Conservation (phyloP, 2,888 invertebrate genomes). For the Tetranychus piercei region DNA sequence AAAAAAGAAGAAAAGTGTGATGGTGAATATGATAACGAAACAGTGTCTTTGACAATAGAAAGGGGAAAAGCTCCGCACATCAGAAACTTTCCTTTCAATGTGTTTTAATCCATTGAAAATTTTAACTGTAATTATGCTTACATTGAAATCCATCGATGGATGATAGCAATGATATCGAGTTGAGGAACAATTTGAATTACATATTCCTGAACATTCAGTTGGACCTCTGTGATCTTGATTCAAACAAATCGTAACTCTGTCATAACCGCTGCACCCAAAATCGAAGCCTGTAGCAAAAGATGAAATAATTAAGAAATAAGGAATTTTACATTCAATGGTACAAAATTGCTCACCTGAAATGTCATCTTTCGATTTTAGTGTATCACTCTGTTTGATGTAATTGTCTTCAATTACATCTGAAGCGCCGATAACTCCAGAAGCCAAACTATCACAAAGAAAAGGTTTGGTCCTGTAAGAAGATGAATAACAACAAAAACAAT, state of each 20-base stretch:
- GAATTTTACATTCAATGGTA: not conserved
- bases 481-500: not conserved
- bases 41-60: too few species aligned
- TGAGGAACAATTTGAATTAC: not conserved
- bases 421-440: not conserved
- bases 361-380: not conserved
- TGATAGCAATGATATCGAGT: conserved; percentile 8
- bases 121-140: not conserved
- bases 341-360: not conserved
- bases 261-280: not conserved
- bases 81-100: too few species aligned
- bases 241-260: not conserved
- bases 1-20: not conserved
- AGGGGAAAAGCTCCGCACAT: too few species aligned
- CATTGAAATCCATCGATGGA: not conserved
- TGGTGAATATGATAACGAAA: too few species aligned
- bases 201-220: not conserved
- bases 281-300: not conserved
- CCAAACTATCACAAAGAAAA: not conserved
- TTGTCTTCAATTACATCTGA: not conserved
- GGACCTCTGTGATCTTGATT: not conserved
- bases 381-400: not conserved
- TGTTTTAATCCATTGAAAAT: too few species aligned
- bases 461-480: not conserved
- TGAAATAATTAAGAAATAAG: not conserved